These are phyloP conservation scores for Opisthograptis luteolata DNA, from an alignment of 2,888 invertebrate species.

Conservation along the genomic window DNA sequence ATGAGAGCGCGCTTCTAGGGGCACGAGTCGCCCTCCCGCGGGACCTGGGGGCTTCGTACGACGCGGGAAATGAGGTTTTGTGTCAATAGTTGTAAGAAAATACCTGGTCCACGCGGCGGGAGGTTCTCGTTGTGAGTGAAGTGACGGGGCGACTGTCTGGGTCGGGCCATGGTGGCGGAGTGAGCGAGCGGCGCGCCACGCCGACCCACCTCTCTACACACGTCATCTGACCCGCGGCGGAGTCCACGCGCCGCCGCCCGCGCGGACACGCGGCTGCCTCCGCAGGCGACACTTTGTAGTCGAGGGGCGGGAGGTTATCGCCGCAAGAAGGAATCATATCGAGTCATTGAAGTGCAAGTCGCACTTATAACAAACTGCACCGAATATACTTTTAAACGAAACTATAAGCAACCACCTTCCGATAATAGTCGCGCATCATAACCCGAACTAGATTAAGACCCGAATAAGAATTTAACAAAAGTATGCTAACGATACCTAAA, in stretches of 20 bases:
- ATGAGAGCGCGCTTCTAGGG: conserved; percentile 17
- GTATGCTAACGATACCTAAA: neutral
- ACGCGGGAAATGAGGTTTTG: conserved; percentile 16
- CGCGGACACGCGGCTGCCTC: conserved; percentile 16
- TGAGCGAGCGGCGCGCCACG: conserved; percentile 63
- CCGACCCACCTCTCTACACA: conserved; percentile 56
- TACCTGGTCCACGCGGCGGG: conserved; percentile 82
- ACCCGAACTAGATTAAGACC: neutral
- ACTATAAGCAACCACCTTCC: too few species aligned
- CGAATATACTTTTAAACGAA: neutral
- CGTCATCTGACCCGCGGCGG: conserved; percentile 53
- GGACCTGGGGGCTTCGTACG: conserved; percentile 2
- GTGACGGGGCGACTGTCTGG: conserved; percentile 80
- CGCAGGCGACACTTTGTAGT: conserved; percentile 8
- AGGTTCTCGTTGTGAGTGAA: conserved; percentile 70
- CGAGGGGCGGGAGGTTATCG: conserved; percentile 22
- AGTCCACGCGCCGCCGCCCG: conserved; percentile 37
- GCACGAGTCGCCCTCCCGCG: conserved; percentile 4
- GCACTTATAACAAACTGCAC: neutral
- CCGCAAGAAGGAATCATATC: neutral
- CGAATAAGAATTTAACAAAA: neutral
- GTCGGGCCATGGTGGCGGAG: conserved; percentile 79
- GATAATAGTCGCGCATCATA: too few species aligned
- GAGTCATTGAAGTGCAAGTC: neutral
- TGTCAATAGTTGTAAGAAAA: conserved; percentile 17